Evolutionary conservation across 2,797 vertebrate species (phyloP), one percentile per base, ranked within the genome.

Genomic region (Toxotes lorentzi): DNA sequence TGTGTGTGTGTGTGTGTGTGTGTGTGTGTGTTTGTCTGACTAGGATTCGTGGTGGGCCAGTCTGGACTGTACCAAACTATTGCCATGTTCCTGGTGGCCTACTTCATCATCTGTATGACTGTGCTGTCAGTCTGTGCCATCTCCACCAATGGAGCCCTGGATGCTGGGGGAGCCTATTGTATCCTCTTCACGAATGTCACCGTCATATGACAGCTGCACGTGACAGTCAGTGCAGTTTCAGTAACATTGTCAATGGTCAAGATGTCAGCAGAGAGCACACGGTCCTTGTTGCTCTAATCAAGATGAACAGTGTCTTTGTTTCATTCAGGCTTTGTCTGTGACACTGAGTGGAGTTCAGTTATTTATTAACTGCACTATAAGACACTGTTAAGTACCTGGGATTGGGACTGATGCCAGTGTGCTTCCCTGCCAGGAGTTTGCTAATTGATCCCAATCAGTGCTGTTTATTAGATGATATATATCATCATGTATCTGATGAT

Each of bases 141-240:
- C 41, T 97, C 97, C 51, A 98, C 97, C 88, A 98, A 97, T 0
- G 97, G 97, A 68, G 97, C 97, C 0, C 91, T 98, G 91, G 97
- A 98, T 16, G 97, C 97, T 0, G 97, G 97, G 0, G 97, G 97
- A 75, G 97, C 97, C 43, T 98, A 98, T 84, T 97, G 97, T 98
- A 98, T 97, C 96, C 95, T 96, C 6, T 19, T 14, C 3, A 56
- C 30, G 34, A 11, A 63, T 21, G 58, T 19, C 38, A 32, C 6
- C 2, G 8, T 67, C 70, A 74, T 1, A 43, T 35, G 56, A 71
- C 58, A 16, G 68, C 12, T 60, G 47, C 78, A 72, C 1, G 45
- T 35, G 51, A 71, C 58, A 19, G 67, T 66, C 47, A 53, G 45
- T 0, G 21, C 54, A 23, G 23, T 11, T 35, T 62, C 68, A 34